Conservation (phyloP, 35 echinoderm and acorn worm genomes). For the Amphiura filiformis region DNA sequence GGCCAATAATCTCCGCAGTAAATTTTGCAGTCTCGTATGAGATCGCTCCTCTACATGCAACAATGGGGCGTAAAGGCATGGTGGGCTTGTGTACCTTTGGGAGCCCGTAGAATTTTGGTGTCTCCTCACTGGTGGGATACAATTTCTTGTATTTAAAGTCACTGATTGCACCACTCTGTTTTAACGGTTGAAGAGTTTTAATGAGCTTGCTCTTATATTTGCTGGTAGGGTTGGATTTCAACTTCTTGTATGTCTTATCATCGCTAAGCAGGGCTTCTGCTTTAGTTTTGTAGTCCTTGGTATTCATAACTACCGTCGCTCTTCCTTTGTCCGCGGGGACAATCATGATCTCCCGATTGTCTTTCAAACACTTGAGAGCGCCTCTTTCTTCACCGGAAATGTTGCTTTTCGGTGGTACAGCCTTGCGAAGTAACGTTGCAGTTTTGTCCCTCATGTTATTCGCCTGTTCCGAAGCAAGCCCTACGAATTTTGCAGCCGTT, state of each 20-base stretch:
- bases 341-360: not conserved
- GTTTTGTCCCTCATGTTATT: not conserved
- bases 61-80: slow-evolving; percentile 23
- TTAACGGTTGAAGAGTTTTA: not conserved
- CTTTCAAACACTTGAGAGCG: not conserved
- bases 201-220: slow-evolving; percentile 4
- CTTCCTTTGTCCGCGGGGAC: slow-evolving; percentile 41
- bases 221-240: not conserved
- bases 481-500: slow-evolving; percentile 4
- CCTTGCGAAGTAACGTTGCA: not conserved
- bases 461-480: not conserved
- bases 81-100: slow-evolving; percentile 27
- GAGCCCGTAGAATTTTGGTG: slow-evolving; percentile 29
- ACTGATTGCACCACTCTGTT: not conserved
- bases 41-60: slow-evolving; percentile 2
- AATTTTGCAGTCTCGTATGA: slow-evolving; percentile 17
- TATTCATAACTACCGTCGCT: slow-evolving; percentile 20
- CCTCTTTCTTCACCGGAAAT: not conserved
- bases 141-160: not conserved
- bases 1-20: slow-evolving; percentile 20
- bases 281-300: slow-evolving; percentile 22
- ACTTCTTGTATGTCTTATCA: slow-evolving; percentile 6
- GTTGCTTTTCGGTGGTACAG: not conserved
- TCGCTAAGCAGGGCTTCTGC: not conserved
- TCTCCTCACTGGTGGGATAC: not conserved